Base-by-base conservation (phyloP, 2,797 vertebrate species). In the Sebastes hubbsi region DNA sequence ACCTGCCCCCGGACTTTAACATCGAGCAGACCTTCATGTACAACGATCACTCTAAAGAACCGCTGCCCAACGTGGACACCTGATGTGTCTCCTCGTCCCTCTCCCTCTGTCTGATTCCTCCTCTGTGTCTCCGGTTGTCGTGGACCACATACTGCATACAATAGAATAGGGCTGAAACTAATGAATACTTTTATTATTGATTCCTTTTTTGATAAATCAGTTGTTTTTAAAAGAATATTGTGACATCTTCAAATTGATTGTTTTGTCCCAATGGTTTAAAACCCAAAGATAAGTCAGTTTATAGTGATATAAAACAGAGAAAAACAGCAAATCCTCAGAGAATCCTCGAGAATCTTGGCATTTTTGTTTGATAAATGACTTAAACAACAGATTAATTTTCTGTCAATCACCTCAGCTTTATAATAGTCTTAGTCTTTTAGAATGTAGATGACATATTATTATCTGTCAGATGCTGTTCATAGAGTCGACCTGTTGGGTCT, bases 21-120 rank as follows among this genome's bases (percentile, higher is more conserved):
- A 99, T 99, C 11, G 98, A 99, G 77, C 97, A 99, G 95, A 99
- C 98, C 77, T 99, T 99, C 93, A 99, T 99, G 98, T 99, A 99
- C 94, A 98, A 98, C 36, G 98, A 99, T 83, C 98, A 98, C 92
- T 99, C 98, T 79, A 99, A 99, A 96, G 98, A 99, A 10, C 93
- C 97, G 0, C 96, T 98, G 75, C 96, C 97, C 46, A 86, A 90
- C 20, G 49, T 93, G 2, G 97, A 99, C 78, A 93, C 96, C 93
- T 98, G 97, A 99, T 2, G 52, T 1, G 29, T 3, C n/a, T 18
- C 29, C 5, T 2, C 25, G 3, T 5, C 29, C 58, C 54, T 1
- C 1, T 4, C 32, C 62, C 36, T 12, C 29, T 2, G 27, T 12
- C 64, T 36, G 32, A 62, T 24, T 1, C 65, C 0, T 46, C 24